Evolutionary conservation across 2,888 invertebrate species (phyloP), one percentile per base, ranked within the genome.

Genomic region (Dilophus febrilis): DNA sequence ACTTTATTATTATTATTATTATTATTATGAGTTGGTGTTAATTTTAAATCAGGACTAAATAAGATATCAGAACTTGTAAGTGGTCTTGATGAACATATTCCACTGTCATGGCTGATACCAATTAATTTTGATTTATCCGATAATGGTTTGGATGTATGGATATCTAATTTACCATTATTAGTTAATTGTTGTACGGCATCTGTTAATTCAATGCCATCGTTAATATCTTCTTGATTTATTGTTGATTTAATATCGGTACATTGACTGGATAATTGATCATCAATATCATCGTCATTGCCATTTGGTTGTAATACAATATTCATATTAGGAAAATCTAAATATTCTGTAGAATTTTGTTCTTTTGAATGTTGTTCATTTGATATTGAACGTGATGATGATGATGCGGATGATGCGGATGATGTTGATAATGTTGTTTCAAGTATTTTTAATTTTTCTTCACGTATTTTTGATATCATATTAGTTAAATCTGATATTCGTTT

Each of bases 401-500:
- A n/a, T n/a, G n/a, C n/a, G n/a, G n/a, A n/a, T n/a, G n/a, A n/a
- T n/a, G n/a, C n/a, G n/a, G n/a, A n/a, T n/a, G n/a, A n/a, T 8
- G 61, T 62, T 2, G 57, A 59, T 1, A 61, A 47, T 0, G 58
- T 60, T 2, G 58, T 55, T 43, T 64, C 64, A n/a, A 67, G 51
- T 14, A 70, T 56, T 34, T 62, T 59, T 35, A 64, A 58, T 45
- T 68, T 69, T 48, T 74, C 74, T 39, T 64, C 58, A n/a, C 74
- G 64, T 6, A 74, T 66, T 50, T 67, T 64, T n/a, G 65, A 61
- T 12, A 75, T 72, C 49, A 70, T 62, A 10, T 65, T 64, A 0
- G 67, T 64, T 6, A 75, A 51, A 42, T 68, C 66, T 2, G 66
- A 64, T 35, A 75, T 74, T 42, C 71, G 62, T 44, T 70, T 64